phyloP scores from a whole-genome alignment of 2,113 vertebrate species.

The Cottus gobio region DNA sequence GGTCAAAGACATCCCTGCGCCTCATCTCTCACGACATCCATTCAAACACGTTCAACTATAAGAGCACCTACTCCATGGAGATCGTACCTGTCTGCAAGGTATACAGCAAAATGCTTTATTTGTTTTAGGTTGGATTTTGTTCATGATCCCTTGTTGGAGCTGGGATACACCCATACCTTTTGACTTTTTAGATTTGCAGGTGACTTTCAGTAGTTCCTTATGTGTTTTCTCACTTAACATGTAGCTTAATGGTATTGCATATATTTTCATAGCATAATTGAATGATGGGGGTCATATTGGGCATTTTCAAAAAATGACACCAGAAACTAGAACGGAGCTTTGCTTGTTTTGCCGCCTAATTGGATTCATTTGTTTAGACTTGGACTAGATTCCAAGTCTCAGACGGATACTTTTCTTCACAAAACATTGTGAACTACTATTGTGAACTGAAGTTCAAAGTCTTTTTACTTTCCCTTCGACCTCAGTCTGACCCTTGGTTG shows the following conservation, averaged over 20 bases:
- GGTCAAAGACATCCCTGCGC: slow-evolving; percentile 93
- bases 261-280: background rate
- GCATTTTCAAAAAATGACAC: slow-evolving; percentile 13
- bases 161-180: background rate
- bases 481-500: slow-evolving; percentile 11
- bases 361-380: background rate
- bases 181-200: background rate
- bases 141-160: background rate
- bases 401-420: background rate
- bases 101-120: background rate
- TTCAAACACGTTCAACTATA: slow-evolving; percentile 96
- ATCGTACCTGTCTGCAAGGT: slow-evolving; percentile 99
- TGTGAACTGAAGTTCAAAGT: background rate
- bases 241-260: background rate
- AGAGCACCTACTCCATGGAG: slow-evolving; percentile 97
- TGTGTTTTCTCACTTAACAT: slow-evolving; percentile 12
- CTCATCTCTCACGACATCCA: slow-evolving; percentile 97
- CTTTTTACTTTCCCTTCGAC: background rate
- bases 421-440: background rate
- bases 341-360: background rate
- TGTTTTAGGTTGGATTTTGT: background rate
- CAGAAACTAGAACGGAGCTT: background rate
- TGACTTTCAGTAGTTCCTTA: background rate
- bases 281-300: background rate
- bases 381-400: background rate